These are phyloP conservation scores for Boloria euphrosyne DNA, from an alignment of 2,888 invertebrate genomes.

Conservation along the genomic window DNA sequence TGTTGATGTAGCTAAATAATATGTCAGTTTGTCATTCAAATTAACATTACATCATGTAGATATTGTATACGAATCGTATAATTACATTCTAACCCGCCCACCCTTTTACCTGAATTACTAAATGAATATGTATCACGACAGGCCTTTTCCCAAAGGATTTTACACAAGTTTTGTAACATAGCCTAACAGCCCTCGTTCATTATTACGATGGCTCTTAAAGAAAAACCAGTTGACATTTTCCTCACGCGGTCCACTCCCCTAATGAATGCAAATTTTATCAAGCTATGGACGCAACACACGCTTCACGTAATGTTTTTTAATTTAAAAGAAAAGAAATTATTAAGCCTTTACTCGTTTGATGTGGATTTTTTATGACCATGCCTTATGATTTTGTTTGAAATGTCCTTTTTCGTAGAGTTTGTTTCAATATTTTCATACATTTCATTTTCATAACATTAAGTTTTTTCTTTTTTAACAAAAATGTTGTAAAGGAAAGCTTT, in stretches of 20 bases:
- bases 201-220: conserved; percentile 52
- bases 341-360: conserved; percentile 27
- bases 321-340: conserved; percentile 50
- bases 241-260: conserved; percentile 57
- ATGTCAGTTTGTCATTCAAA: too few relatives aligned
- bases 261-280: conserved; percentile 78
- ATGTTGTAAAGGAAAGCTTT: too few relatives aligned
- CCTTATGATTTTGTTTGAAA: conserved; percentile 3
- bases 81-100: conserved; percentile 3
- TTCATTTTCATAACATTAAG: too few relatives aligned
- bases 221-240: conserved; percentile 57
- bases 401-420: background rate
- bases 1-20: too few relatives aligned
- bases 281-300: conserved; percentile 55
- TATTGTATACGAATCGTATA: background rate
- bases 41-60: too few relatives aligned
- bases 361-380: conserved; percentile 15
- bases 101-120: conserved; percentile 25
- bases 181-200: conserved; percentile 39
- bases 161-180: conserved; percentile 34
- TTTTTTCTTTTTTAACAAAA: too few relatives aligned
- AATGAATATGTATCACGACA: conserved; percentile 26
- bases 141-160: conserved; percentile 27
- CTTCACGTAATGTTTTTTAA: conserved; percentile 59
- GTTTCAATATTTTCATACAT: background rate